Evolutionary conservation across 1,140 invertebrate species (phyloP).

Genomic region (Macrosteles quadrilineatus): DNA sequence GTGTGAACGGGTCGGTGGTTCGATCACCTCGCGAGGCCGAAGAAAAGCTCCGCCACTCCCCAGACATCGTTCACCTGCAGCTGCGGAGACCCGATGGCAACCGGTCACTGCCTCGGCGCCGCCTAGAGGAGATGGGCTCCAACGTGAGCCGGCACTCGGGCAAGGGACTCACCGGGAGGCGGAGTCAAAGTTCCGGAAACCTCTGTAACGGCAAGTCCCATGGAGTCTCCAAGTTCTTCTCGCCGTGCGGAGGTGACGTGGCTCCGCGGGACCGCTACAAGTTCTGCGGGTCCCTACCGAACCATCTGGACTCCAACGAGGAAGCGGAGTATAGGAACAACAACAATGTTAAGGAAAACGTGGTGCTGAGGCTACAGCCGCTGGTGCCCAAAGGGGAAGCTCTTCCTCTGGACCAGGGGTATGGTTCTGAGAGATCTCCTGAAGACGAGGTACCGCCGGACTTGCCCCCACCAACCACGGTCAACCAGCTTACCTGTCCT

Average conservation of each 20-base stretch:
- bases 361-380: slow-evolving; percentile 36
- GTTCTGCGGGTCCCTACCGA: slow-evolving; percentile 67
- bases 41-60: background rate
- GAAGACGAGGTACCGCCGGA: slow-evolving; percentile 72
- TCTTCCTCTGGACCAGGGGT: slow-evolving; percentile 63
- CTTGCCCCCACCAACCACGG: slow-evolving; percentile 51
- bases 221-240: slow-evolving; percentile 40
- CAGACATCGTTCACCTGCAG: slow-evolving; percentile 3
- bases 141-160: slow-evolving; percentile 70
- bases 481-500: slow-evolving; percentile 28
- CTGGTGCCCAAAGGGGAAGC: slow-evolving; percentile 10
- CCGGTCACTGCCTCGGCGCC: background rate
- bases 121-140: slow-evolving; percentile 61
- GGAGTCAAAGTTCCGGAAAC: slow-evolving; percentile 68
- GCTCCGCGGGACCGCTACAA: slow-evolving; percentile 50
- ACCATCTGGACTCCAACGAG: slow-evolving; percentile 67
- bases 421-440: slow-evolving; percentile 73
- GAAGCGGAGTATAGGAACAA: slow-evolving; percentile 63
- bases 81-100: background rate
- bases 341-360: slow-evolving; percentile 52
- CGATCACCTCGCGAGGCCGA: background rate
- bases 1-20: slow-evolving; percentile 15
- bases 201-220: slow-evolving; percentile 52
- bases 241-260: slow-evolving; percentile 34
- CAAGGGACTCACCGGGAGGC: slow-evolving; percentile 65